Evolutionary conservation across 1,140 invertebrate genomes (phyloP).

Genomic region (Drosophila truncata): DNA sequence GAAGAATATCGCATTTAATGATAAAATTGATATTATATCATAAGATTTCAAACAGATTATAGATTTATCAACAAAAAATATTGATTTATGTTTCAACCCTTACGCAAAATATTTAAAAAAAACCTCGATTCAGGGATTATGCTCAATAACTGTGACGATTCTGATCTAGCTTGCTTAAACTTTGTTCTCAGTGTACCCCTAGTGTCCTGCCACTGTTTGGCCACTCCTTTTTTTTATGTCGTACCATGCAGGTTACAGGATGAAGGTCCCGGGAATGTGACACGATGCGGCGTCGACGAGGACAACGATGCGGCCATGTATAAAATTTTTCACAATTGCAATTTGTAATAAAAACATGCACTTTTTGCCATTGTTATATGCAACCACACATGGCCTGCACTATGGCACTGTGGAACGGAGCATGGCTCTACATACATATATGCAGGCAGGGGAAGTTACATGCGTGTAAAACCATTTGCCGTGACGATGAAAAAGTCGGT

Average conservation of each 20-base stretch:
- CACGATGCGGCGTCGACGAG: constrained; percentile 58
- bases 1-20: background rate
- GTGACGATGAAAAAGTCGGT: constrained; percentile 33
- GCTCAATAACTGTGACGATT: background rate
- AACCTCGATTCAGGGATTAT: background rate
- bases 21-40: background rate
- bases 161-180: background rate
- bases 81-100: background rate
- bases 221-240: constrained; percentile 20
- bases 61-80: background rate
- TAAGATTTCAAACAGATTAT: background rate
- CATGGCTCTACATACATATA: too few species aligned
- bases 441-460: constrained; percentile 22
- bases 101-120: background rate
- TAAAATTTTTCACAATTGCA: constrained; percentile 84
- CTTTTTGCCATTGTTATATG: constrained; percentile 79
- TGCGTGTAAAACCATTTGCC: constrained; percentile 64
- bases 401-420: constrained; percentile 7
- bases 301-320: constrained; percentile 71
- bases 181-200: constrained; percentile 8
- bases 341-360: constrained; percentile 84
- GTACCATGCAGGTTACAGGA: constrained; percentile 50
- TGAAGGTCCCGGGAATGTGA: constrained; percentile 67
- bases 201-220: constrained; percentile 15
- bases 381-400: constrained; percentile 38